Conservation (phyloP, 1,140 invertebrate species). For the Nomia melanderi region DNA sequence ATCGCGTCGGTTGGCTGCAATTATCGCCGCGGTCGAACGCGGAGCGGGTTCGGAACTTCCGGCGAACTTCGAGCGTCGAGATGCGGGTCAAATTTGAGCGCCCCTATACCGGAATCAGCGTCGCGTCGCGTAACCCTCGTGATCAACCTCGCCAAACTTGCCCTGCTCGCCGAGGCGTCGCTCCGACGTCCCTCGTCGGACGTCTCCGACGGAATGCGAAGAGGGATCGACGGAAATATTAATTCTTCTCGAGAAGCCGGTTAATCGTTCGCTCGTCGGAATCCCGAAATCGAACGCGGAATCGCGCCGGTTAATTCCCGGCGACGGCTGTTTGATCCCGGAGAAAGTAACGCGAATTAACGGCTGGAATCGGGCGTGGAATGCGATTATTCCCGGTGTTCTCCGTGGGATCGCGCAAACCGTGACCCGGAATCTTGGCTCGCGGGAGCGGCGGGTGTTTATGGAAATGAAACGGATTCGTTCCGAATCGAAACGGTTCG, state of each 20-base stretch:
- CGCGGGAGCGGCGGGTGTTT: slow-evolving; percentile 7
- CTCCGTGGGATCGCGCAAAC: slow-evolving; percentile 22
- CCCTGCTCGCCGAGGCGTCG: background rate
- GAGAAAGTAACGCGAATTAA: slow-evolving; percentile 57
- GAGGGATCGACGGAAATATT: background rate
- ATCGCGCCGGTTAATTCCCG: slow-evolving; percentile 43
- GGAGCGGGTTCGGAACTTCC: slow-evolving; percentile 8
- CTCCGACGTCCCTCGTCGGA: background rate
- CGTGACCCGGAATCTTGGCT: slow-evolving; percentile 1
- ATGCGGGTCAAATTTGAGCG: slow-evolving; percentile 43
- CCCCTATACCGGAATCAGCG: slow-evolving; percentile 32
- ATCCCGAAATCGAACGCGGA: no score
- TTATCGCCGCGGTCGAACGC: slow-evolving; percentile 14
- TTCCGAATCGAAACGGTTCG: slow-evolving; percentile 14
- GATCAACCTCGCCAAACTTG: slow-evolving; percentile 32
- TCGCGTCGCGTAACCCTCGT: slow-evolving; percentile 8
- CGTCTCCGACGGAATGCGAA: background rate
- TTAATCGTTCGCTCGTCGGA: no score
- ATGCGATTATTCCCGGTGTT: no score
- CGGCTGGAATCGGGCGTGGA: slow-evolving; percentile 32
- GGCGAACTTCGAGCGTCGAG: slow-evolving; percentile 13
- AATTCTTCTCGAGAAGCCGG: no score
- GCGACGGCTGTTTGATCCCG: slow-evolving; percentile 37
- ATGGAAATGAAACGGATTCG: slow-evolving; percentile 7
- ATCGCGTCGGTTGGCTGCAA: slow-evolving; percentile 19